Evolutionary conservation across 2,113 vertebrate species (phyloP), one percentile per base, ranked within the genome.

Genomic region (Odontophorus gujanensis): DNA sequence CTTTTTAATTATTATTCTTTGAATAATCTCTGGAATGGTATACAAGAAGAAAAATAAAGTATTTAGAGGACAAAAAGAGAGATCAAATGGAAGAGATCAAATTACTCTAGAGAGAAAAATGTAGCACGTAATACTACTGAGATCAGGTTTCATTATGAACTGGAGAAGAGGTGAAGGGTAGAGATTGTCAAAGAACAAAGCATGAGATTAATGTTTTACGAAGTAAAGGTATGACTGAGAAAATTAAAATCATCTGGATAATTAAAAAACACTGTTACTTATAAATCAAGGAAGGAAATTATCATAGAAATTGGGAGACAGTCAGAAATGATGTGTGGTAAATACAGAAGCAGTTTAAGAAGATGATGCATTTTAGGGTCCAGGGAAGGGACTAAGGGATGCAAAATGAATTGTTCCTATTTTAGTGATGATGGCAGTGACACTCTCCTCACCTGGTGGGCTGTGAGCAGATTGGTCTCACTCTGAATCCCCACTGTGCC

Each of bases 231-330:
- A 95, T 62, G 73, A 75, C 87, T 86, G 89, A 89, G 86, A 57
- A 95, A 94, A 94, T 96, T 78, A 94, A 93, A 96, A 92, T 92
- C 42, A 90, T 78, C 73, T 72, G 71, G 81, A 92, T 94, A 95
- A 96, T 96, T 96, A 93, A 93, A 94, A 94, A 92, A 45, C 55
- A 61, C 69, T 61, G 26, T 78, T 93, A 71, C 85, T 93, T 93
- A 84, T 92, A 95, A 95, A 93, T 96, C 86, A 96, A 67, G 68
- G 73, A 81, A 75, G 40, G 53, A 86, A 96, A 97, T 94, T 92
- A 95, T 91, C 91, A 96, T 78, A 92, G 91, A 95, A 95, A 96
- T 65, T 86, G 69, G 87, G 80, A 90, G 72, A 69, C 15, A 75
- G 91, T 42, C 0, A 4, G 81, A 82, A 92, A 85, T 1, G 15